Base-by-base conservation (phyloP, 1,140 invertebrate species). In the Pachyrhynchus sulphureomaculatus region DNA sequence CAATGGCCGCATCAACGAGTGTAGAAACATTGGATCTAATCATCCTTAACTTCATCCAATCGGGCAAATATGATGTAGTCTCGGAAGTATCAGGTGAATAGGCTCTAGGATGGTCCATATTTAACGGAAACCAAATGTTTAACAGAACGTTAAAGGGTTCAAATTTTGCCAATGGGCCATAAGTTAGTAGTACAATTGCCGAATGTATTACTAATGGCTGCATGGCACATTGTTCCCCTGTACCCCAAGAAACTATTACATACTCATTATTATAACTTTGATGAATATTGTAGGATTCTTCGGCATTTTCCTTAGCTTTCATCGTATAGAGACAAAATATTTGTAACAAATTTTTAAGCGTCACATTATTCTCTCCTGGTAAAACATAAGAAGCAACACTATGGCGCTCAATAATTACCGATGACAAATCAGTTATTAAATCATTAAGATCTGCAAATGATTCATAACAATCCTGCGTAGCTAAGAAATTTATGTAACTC, bases 41-140 rank as follows among this genome's bases (percentile, higher is more conserved):
- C 88, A 98, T 96, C 68, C 91, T 83, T 0, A 98, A 77, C 72
- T 95, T 95, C 61, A 98, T 79, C 95, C 95, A 98, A 79, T 98
- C 95, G 0, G 94, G 94, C 57, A 95, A 84, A 12, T 96, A 82
- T 10, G 90, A 78, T 4, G 91, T 91, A 72, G 94, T 91, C 72
- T 95, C 92, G 6, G 88, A 88, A 0, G 91, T 91, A 71, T 93
- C 91, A 0, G 90, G 83, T 0, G 93, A 77, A 70, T 86, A 93
- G 0, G 91, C 93, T 68, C 89, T 86, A 0, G 93, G 93, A 2
- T 83, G 81, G 4, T 83, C 80, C 32, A 75, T 77, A 23, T 84
- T 83, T 4, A 78, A 68, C 1, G 88, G 89, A 68, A 91, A 89
- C 89, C 89, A 91, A 20, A 87, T 87, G 37, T 91, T 86, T 24